phyloP scores from a whole-genome alignment of 2,113 vertebrate species.

The Bubalus kerabau region DNA sequence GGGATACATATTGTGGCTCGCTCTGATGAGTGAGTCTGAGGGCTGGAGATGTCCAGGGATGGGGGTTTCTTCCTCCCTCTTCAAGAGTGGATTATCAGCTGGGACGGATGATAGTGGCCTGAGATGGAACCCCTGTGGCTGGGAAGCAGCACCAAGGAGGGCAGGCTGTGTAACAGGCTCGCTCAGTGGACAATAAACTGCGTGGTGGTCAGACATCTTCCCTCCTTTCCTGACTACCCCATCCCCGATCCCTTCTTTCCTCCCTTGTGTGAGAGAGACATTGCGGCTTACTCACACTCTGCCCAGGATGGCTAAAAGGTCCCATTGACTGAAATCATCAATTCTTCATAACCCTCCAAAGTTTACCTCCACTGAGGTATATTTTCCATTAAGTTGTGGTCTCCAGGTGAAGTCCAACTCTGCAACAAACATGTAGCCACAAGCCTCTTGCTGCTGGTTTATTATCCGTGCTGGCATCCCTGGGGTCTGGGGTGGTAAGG shows the following conservation, averaged over 20 bases:
- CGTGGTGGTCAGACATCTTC: slow-evolving; percentile 4
- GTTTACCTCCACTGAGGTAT: slow-evolving; percentile 79
- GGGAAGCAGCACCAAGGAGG: slow-evolving; percentile 69
- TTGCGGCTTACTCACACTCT: not conserved
- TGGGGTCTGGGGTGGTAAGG: slow-evolving; percentile 35
- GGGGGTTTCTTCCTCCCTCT: slow-evolving; percentile 75
- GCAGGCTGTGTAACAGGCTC: slow-evolving; percentile 70
- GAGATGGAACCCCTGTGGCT: slow-evolving; percentile 71
- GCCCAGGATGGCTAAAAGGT: not conserved
- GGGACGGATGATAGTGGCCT: slow-evolving; percentile 81
- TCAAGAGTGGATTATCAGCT: slow-evolving; percentile 83
- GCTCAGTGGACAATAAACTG: slow-evolving; percentile 77
- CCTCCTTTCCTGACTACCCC: not conserved
- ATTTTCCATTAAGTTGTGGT: slow-evolving; percentile 89
- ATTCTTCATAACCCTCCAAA: slow-evolving; percentile 81
- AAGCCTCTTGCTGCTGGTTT: slow-evolving; percentile 82
- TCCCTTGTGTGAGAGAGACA: not conserved
- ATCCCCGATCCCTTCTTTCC: slow-evolving; percentile 23
- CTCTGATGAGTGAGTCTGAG: slow-evolving; percentile 48
- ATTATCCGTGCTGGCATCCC: slow-evolving; percentile 39
- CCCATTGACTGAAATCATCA: slow-evolving; percentile 79
- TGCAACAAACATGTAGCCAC: slow-evolving; percentile 80
- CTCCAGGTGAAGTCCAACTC: slow-evolving; percentile 84
- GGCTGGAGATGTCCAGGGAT: slow-evolving; percentile 71
- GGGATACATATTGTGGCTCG: accelerated